Evolutionary conservation across 2,888 invertebrate species (phyloP).

Genomic region (Dasypolia templi): DNA sequence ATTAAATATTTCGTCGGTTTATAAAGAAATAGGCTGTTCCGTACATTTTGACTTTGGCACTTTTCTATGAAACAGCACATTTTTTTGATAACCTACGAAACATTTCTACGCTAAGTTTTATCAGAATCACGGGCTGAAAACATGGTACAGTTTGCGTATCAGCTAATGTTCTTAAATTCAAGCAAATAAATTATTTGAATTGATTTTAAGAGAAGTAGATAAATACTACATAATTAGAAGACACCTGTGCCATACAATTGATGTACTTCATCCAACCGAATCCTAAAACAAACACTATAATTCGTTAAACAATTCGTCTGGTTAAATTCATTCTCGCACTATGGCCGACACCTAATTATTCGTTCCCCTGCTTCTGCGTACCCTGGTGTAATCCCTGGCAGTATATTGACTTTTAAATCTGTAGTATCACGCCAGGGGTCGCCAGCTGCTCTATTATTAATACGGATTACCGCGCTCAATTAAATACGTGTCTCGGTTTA

Average conservation of each 20-base stretch:
- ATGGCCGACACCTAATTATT: conserved; percentile 61
- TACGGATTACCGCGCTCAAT: conserved; percentile 75
- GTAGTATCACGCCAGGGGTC: conserved; percentile 66
- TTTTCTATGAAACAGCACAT: too few species aligned
- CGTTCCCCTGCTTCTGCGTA: conserved; percentile 51
- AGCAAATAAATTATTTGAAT: too few species aligned
- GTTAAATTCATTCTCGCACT: conserved; percentile 25
- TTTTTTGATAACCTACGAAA: too few species aligned
- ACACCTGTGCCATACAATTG: not conserved
- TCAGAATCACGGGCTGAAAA: too few species aligned
- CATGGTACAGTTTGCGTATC: too few species aligned
- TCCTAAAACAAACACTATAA: not conserved
- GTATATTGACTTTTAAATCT: conserved; percentile 79
- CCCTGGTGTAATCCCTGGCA: conserved; percentile 57
- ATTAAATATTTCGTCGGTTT: too few species aligned
- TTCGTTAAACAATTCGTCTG: conserved; percentile 19
- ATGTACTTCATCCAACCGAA: not conserved
- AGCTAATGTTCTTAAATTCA: too few species aligned
- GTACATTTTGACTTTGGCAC: too few species aligned
- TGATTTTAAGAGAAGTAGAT: too few species aligned
- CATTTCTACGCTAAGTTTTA: too few species aligned
- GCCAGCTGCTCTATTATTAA: conserved; percentile 76
- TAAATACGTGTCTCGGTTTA: conserved; percentile 67
- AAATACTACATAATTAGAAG: not conserved
- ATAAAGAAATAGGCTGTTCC: too few species aligned